These are phyloP conservation scores for Folsomia manolachei DNA, from an alignment of 2,888 invertebrate species.

Conservation along the genomic window DNA sequence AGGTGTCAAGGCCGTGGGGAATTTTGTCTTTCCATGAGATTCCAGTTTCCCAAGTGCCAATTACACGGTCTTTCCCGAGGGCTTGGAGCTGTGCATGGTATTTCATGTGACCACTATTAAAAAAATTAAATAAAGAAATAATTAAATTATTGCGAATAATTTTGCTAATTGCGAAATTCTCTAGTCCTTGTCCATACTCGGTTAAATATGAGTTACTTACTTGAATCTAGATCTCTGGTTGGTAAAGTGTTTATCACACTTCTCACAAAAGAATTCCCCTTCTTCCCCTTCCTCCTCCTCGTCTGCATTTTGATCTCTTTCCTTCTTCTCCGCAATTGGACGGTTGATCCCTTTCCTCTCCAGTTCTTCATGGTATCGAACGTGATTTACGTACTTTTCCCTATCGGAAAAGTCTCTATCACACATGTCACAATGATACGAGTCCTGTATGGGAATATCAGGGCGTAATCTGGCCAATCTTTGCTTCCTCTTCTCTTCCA, in stretches of 20 bases:
- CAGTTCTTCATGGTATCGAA: neutral
- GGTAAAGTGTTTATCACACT: neutral
- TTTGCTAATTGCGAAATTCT: too few relatives aligned
- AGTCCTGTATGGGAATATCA: neutral
- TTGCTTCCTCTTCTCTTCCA: neutral
- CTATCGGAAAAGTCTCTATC: neutral
- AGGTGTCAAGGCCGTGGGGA: neutral
- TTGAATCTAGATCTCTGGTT: neutral
- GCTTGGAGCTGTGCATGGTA: neutral
- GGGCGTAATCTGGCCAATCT: neutral
- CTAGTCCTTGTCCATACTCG: too few relatives aligned
- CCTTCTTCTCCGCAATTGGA: slow-evolving; percentile 2
- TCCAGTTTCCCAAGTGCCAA: neutral
- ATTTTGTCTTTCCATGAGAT: neutral
- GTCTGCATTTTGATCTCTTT: neutral
- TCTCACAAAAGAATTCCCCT: neutral
- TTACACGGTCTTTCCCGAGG: neutral
- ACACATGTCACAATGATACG: neutral
- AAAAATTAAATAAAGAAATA: neutral
- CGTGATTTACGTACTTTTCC: neutral
- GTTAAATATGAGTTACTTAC: neutral
- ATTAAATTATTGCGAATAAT: neutral
- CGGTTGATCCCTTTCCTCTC: neutral
- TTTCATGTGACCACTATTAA: neutral
- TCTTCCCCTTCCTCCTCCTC: neutral